phyloP scores from a whole-genome alignment of 2,797 vertebrate species.

The Choloepus didactylus region DNA sequence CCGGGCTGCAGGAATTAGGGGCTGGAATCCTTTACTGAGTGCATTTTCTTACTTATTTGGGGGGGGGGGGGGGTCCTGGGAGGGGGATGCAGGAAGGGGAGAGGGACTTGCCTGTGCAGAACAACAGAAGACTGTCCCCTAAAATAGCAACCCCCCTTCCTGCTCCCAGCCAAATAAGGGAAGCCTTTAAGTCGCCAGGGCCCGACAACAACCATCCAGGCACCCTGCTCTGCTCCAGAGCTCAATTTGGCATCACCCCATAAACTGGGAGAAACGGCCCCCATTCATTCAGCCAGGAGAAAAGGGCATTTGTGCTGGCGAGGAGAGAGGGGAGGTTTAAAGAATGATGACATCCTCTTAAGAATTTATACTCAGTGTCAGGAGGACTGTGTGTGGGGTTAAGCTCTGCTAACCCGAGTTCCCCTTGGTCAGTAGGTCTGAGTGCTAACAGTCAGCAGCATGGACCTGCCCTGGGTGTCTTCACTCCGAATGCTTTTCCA shows the following conservation, averaged over 20 bases:
- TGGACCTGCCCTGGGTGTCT: not conserved
- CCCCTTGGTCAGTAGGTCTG: not conserved
- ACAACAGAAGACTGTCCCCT: constrained; percentile 55
- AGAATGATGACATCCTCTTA: constrained; percentile 64
- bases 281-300: constrained; percentile 80
- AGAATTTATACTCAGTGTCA: constrained; percentile 60
- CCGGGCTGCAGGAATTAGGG: not conserved
- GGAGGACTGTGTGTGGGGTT: not conserved
- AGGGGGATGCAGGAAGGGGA: not conserved
- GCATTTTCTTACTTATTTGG: not conserved
- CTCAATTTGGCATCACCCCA: constrained; percentile 69
- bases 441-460: not conserved
- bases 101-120: not conserved
- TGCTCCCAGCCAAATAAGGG: constrained; percentile 22
- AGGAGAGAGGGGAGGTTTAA: constrained; percentile 56
- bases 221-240: constrained; percentile 59
- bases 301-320: constrained; percentile 67
- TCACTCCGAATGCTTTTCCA: not conserved
- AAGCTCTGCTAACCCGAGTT: not conserved
- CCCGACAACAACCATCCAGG: constrained; percentile 36
- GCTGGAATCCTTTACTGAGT: not conserved
- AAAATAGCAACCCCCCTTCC: not conserved
- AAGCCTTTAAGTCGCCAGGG: constrained; percentile 68
- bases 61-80: not conserved
- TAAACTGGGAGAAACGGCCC: constrained; percentile 72